phyloP scores from a whole-genome alignment of 1,140 invertebrate species.

The Notospermus geniculatus region DNA sequence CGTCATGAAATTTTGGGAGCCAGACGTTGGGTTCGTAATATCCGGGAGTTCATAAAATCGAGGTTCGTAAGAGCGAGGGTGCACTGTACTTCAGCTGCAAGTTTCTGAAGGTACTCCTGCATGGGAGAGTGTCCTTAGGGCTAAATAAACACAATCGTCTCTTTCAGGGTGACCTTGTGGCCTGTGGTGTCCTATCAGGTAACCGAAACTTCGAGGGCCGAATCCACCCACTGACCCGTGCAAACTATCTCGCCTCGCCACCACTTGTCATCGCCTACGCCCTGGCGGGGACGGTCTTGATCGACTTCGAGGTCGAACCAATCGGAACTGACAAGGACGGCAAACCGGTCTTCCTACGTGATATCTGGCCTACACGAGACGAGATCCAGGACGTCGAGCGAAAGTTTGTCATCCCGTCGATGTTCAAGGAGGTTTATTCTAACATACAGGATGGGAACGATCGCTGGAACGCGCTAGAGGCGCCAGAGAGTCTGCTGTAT shows the following conservation, averaged over 20 bases:
- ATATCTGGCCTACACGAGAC: slow-evolving; percentile 92
- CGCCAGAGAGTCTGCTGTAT: slow-evolving; percentile 81
- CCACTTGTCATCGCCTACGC: slow-evolving; percentile 95
- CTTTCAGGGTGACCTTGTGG: slow-evolving; percentile 72
- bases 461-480: slow-evolving; percentile 80
- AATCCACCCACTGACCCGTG: slow-evolving; percentile 92
- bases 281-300: slow-evolving; percentile 87
- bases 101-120: too few relatives aligned
- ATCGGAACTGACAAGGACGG: slow-evolving; percentile 74
- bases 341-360: slow-evolving; percentile 75
- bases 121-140: background rate
- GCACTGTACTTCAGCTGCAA: too few relatives aligned
- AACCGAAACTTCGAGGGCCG: slow-evolving; percentile 97
- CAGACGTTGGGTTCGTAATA: too few relatives aligned
- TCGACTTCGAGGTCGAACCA: slow-evolving; percentile 90
- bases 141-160: background rate
- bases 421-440: slow-evolving; percentile 95
- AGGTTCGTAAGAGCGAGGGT: too few relatives aligned
- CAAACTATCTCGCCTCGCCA: slow-evolving; percentile 95
- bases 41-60: too few relatives aligned
- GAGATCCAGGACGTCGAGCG: slow-evolving; percentile 86
- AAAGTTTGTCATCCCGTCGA: slow-evolving; percentile 89
- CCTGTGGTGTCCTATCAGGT: slow-evolving; percentile 90
- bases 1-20: too few relatives aligned
- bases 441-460: slow-evolving; percentile 75